Evolutionary conservation across 2,888 invertebrate genomes (phyloP).

Genomic region (Beris chalybata): DNA sequence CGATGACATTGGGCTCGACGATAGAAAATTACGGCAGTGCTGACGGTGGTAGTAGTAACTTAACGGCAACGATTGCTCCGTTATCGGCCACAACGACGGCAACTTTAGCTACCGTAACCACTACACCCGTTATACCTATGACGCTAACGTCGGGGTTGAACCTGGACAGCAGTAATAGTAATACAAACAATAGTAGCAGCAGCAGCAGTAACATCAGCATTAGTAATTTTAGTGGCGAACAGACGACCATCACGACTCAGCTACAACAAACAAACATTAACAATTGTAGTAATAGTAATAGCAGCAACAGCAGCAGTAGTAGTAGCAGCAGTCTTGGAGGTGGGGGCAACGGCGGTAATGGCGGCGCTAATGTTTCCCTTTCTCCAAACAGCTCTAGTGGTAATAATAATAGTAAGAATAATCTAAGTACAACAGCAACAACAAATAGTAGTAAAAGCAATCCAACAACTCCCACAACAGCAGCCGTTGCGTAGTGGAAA

Average conservation of each 20-base stretch:
- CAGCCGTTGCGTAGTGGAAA: conserved; percentile 57
- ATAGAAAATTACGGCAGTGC: conserved; percentile 14
- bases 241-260: conserved; percentile 36
- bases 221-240: background rate
- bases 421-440: conserved; percentile 35
- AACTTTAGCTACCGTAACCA: conserved; percentile 26
- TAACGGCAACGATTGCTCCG: conserved; percentile 38
- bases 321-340: conserved; percentile 14
- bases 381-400: conserved; percentile 5
- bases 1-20: conserved; percentile 5
- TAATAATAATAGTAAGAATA: conserved; percentile 28
- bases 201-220: conserved; percentile 15
- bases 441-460: conserved; percentile 42
- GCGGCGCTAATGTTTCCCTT: too few relatives aligned
- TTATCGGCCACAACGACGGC: conserved; percentile 30
- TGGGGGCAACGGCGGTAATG: conserved; percentile 7
- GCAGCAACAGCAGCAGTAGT: conserved; percentile 47
- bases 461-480: conserved; percentile 50
- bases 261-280: conserved; percentile 41
- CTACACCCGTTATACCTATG: background rate
- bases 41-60: conserved; percentile 33
- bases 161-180: conserved; percentile 39
- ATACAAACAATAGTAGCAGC: conserved; percentile 26
- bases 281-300: conserved; percentile 33
- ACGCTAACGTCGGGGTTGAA: conserved; percentile 25